phyloP scores from a whole-genome alignment of 1,140 invertebrate species.

The Lepidostoma basale region DNA sequence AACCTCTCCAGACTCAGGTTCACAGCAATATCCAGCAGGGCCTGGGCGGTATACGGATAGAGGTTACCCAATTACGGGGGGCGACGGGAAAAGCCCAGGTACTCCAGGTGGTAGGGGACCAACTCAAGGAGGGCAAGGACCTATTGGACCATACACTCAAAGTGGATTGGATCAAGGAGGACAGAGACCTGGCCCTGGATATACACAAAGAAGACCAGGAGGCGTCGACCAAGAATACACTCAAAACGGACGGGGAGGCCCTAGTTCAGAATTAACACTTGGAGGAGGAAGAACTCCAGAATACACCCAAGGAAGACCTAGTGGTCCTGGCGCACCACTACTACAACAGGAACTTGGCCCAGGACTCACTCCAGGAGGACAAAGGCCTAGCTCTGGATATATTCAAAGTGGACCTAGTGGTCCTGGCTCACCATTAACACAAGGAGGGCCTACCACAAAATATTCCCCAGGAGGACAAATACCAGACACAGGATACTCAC shows the following conservation, averaged over 20 bases:
- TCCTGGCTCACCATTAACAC: too few species aligned
- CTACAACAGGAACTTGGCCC: background rate
- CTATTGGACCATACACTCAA: background rate
- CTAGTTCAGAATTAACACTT: background rate
- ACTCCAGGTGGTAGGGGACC: background rate
- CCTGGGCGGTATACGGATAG: background rate
- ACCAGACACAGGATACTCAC: background rate
- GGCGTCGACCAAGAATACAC: too few species aligned
- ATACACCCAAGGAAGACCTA: background rate
- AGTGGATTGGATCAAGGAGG: background rate
- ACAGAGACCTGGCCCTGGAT: background rate
- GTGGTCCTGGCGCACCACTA: background rate
- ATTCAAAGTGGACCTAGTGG: background rate
- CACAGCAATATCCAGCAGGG: background rate
- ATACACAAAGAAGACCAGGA: background rate
- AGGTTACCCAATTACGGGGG: background rate
- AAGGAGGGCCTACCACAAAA: background rate
- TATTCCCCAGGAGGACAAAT: background rate
- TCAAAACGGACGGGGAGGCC: background rate
- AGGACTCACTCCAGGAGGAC: background rate
- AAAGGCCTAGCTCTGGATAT: background rate
- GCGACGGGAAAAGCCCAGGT: background rate
- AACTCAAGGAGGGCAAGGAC: background rate
- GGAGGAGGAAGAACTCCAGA: conserved; percentile 14
- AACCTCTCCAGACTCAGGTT: background rate